phyloP scores from a whole-genome alignment of 2,113 vertebrate genomes.

The Colistium nudipinnis region DNA sequence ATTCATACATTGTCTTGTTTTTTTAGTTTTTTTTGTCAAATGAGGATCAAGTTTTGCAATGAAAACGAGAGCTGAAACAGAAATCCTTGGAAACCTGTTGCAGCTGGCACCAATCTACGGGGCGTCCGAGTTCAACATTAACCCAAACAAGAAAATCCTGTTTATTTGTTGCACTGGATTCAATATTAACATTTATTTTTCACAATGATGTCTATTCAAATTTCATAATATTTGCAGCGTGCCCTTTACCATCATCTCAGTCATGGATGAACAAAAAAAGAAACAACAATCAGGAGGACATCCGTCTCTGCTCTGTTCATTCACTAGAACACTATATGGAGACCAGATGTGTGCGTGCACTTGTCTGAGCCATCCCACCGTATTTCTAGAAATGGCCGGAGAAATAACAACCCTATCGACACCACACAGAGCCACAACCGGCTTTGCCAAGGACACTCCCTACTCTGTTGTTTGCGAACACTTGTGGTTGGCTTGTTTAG shows the following conservation, averaged over 20 bases:
- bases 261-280: constrained; percentile 38
- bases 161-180: neutral
- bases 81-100: neutral
- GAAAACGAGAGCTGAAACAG: neutral
- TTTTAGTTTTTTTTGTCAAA: too few species aligned
- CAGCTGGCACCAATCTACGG: neutral
- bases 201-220: neutral
- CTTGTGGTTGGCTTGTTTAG: constrained; percentile 34
- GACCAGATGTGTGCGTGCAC: constrained; percentile 73
- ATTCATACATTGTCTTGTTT: too few species aligned
- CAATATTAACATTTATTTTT: neutral
- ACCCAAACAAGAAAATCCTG: neutral
- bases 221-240: constrained; percentile 3
- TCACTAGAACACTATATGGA: constrained; percentile 72
- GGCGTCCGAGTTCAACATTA: neutral
- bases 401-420: constrained; percentile 36
- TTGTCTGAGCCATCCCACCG: constrained; percentile 21
- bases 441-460: constrained; percentile 21
- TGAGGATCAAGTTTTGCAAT: neutral
- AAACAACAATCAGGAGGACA: constrained; percentile 52
- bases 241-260: neutral
- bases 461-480: constrained; percentile 44
- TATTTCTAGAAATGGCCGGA: constrained; percentile 46
- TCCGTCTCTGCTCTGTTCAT: constrained; percentile 57
- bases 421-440: constrained; percentile 37